Base-by-base conservation (phyloP, 2,113 vertebrate species). In the Myrmecophaga tridactyla region DNA sequence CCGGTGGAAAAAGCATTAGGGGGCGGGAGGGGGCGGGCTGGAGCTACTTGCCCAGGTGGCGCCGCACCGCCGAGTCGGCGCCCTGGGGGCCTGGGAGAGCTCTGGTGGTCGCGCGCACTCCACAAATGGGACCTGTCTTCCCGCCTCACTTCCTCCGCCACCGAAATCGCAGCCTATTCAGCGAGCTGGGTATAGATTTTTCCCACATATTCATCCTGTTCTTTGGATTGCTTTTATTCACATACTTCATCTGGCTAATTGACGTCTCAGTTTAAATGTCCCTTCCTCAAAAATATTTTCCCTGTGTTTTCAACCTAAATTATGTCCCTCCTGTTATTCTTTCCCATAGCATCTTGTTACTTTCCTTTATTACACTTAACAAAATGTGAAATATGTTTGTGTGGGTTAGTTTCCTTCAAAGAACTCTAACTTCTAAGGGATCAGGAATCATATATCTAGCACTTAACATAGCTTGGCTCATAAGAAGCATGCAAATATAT, bases 181-280 rank as follows among this genome's bases (percentile, higher is more conserved):
- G n/a, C n/a, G n/a, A n/a, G n/a, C n/a, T n/a, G n/a, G n/a, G n/a
- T n/a, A 23, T 41, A 34, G 1, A 25, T 14, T 46, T n/a, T 67
- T 83, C 75, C 73, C 48, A 62, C 6, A 41, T 46, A 23, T 18
- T 51, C 6, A 58, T 83, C 48, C 51, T 39, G 72, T 41, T 86
- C 39, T 89, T 92, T 65, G 92, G 23, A 80, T 48, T 69, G 21
- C 36, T 96, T 34, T 70, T 82, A 82, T 53, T 94, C 48, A 94
- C 21, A 87, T 5, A 69, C 25, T 90, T 39, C 46, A 73, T 46
- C 41, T 85, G 41, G 56, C 62, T 78, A 84, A 80, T 39, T 88
- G 48, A 63, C 27, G 58, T 63, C 58, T 90, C 53, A 65, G 31
- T 88, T 94, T 84, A 83, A 80, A 67, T 75, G n/a, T 81, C 29